Base-by-base conservation (phyloP, 2,113 vertebrate species). In the Apeltes quadracus region DNA sequence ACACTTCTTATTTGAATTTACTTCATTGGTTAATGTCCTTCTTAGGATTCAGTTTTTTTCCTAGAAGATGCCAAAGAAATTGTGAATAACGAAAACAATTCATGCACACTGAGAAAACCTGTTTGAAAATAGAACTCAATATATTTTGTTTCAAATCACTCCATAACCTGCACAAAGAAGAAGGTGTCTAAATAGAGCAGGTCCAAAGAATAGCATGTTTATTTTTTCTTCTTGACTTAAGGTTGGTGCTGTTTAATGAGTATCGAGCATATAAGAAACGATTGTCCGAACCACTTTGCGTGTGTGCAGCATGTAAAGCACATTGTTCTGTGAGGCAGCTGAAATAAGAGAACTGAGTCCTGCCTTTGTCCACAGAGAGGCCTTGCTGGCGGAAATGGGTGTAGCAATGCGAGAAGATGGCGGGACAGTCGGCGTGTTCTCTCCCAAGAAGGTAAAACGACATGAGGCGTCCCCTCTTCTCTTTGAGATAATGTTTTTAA, bases 391-490 rank as follows among this genome's bases (percentile, higher is more conserved):
- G 0, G 98, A 99, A 92, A 99, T 99, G 98, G 98, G 98, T 0
- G 98, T 99, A 50, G 97, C 98, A 82, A 99, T 99, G 95, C 92
- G 97, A 63, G 97, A 98, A 83, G 98, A 99, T 1, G 97, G 97
- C 1, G 97, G 97, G 38, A 99, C 97, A 1, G 83, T 98, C 66
- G 98, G 98, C 0, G 97, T 99, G 12, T 99, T 98, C 84, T 98
- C 97, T 53, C 98, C 98, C 39, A 99, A 98, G 88, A 99, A 98
- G 96, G 98, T 98, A 95, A 71, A 92, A 65, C n/a, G 7, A 44
- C 20, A 39, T 16, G 9, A 15, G 7, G 38, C 15, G 12, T 62
- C 25, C 73, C 61, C 36, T 22, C 32, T n/a, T 23, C 4, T 14
- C 34, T 63, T 27, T 67, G 34, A 79, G 69, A 3, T 61, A 15